Percentiles rank a stretch among this genome's conserved stretches.
phyloP scores from a whole-genome alignment of 2,888 invertebrate species.

The Cybosia mesomella region DNA sequence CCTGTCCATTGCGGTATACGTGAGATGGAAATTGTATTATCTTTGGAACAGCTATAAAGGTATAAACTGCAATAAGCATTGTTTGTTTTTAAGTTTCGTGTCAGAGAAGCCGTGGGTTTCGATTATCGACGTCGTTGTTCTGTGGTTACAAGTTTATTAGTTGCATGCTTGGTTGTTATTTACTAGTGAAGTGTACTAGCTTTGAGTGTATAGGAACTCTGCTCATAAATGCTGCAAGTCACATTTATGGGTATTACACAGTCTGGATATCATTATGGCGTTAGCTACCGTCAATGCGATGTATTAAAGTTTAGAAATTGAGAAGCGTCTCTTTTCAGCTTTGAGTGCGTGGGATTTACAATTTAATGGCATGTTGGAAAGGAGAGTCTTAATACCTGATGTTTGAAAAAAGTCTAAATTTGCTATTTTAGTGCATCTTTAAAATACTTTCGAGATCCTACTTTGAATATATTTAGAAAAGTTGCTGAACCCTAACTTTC shows the following conservation, averaged over 20 bases:
- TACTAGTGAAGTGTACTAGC: background rate
- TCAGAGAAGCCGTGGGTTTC: background rate
- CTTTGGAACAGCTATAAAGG: background rate
- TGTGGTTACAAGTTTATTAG: background rate
- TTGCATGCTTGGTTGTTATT: background rate
- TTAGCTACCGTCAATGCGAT: background rate
- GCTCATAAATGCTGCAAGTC: background rate
- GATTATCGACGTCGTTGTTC: background rate
- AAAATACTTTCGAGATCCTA: background rate
- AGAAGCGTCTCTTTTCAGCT: background rate
- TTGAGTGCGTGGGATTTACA: background rate
- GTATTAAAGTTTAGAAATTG: background rate
- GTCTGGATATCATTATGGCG: no score
- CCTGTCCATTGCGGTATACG: conserved; percentile 31
- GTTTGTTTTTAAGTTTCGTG: conserved; percentile 3
- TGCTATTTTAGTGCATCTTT: background rate
- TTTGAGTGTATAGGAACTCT: background rate
- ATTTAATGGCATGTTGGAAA: background rate
- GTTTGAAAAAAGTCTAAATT: background rate
- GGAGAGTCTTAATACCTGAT: background rate
- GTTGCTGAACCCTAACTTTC: background rate
- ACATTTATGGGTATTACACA: no score
- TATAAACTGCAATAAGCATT: conserved; percentile 7
- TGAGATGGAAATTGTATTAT: conserved; percentile 25
- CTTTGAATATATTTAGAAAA: no score